Conservation (phyloP, 2,113 vertebrate species). For the Halcyon senegalensis region DNA sequence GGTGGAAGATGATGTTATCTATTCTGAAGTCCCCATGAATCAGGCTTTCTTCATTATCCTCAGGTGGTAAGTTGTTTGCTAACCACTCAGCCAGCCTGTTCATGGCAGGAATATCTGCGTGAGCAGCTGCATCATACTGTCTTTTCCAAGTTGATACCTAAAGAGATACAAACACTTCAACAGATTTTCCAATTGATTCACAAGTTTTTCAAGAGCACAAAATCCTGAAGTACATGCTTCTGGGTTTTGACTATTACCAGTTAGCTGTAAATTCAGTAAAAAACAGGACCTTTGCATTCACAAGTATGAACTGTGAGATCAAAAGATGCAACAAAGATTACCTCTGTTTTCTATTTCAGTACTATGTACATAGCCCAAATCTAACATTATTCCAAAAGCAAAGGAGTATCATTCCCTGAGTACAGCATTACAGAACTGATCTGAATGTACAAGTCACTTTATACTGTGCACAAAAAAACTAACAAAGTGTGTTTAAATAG, state of each 20-base stretch:
- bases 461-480: neutral
- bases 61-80: conserved; percentile 81
- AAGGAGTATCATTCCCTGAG: neutral
- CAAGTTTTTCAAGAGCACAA: neutral
- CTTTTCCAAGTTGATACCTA: conserved; percentile 92
- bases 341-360: neutral
- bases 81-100: conserved; percentile 87
- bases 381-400: neutral
- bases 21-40: conserved; percentile 91
- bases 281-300: neutral
- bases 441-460: neutral
- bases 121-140: conserved; percentile 86
- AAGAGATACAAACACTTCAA: neutral
- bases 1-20: conserved; percentile 93
- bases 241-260: neutral
- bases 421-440: neutral
- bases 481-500: neutral
- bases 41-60: conserved; percentile 82
- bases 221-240: neutral
- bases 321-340: neutral
- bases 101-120: conserved; percentile 86
- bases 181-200: neutral
- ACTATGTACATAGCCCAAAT: neutral
- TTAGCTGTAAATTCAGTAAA: neutral
- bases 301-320: neutral